Evolutionary conservation across 2,113 vertebrate species (phyloP).

Genomic region (Thunnus maccoyii): DNA sequence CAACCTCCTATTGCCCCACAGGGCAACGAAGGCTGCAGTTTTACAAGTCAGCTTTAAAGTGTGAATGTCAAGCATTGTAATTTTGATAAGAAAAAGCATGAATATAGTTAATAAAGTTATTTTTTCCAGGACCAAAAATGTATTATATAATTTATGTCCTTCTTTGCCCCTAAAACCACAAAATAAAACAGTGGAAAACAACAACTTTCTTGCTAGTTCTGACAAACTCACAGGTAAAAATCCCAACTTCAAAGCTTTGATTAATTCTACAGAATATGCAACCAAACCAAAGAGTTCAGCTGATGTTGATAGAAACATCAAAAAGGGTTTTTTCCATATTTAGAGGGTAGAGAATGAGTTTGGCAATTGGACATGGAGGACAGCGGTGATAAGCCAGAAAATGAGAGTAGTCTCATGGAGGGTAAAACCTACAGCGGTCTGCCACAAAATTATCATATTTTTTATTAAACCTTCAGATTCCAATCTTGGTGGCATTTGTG

Average conservation of each 20-base stretch:
- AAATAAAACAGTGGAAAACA: neutral
- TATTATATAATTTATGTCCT: neutral
- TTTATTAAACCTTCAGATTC: slow-evolving; percentile 56
- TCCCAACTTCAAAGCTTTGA: neutral
- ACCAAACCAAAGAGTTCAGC: neutral
- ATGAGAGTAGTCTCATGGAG: slow-evolving; percentile 7
- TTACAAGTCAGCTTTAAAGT: neutral
- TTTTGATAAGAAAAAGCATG: neutral
- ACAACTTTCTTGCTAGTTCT: neutral
- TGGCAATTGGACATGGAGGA: slow-evolving; percentile 32
- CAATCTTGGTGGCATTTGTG: slow-evolving; percentile 33
- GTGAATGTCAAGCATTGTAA: neutral
- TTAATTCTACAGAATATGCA: slow-evolving; percentile 1
- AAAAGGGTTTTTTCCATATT: slow-evolving; percentile 31
- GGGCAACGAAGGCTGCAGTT: neutral
- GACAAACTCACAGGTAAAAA: neutral
- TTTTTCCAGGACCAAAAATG: too few relatives aligned
- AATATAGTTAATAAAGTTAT: neutral
- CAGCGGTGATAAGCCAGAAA: slow-evolving; percentile 16
- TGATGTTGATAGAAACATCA: slow-evolving; percentile 33
- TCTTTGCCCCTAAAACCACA: neutral
- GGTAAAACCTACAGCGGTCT: slow-evolving; percentile 20
- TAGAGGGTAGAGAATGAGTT: neutral
- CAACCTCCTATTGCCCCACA: neutral
- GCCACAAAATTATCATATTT: slow-evolving; percentile 60